phyloP scores from a whole-genome alignment of 2,888 invertebrate genomes.

The Phaedon cochleariae region DNA sequence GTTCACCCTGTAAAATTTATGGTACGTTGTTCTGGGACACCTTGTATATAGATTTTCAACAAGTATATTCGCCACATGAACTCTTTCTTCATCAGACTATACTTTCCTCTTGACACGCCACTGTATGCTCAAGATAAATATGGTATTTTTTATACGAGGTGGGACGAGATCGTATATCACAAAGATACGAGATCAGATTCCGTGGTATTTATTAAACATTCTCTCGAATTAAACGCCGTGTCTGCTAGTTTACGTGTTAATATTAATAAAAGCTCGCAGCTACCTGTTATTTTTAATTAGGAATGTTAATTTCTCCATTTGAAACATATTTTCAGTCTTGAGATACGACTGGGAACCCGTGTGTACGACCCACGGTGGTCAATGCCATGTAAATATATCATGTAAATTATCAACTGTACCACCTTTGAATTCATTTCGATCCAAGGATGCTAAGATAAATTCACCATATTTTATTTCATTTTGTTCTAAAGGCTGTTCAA shows the following conservation, averaged over 20 bases:
- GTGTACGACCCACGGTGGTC: neutral
- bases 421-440: no score
- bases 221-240: conserved; percentile 48
- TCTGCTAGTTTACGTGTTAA: conserved; percentile 41
- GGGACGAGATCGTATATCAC: conserved; percentile 30
- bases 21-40: no score
- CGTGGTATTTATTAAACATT: conserved; percentile 40
- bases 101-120: no score
- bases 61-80: no score
- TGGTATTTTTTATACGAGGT: conserved; percentile 12
- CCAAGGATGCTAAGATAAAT: no score
- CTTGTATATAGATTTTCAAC: no score
- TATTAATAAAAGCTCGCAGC: conserved; percentile 50
- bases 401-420: no score
- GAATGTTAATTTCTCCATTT: conserved; percentile 8
- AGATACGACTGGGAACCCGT: neutral
- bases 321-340: neutral
- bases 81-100: no score
- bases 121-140: neutral
- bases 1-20: no score
- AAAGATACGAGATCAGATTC: conserved; percentile 39
- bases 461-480: no score
- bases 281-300: conserved; percentile 35
- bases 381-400: neutral
- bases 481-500: no score